phyloP scores from a whole-genome alignment of 2,797 vertebrate species.

The Anolis apletophallus region DNA sequence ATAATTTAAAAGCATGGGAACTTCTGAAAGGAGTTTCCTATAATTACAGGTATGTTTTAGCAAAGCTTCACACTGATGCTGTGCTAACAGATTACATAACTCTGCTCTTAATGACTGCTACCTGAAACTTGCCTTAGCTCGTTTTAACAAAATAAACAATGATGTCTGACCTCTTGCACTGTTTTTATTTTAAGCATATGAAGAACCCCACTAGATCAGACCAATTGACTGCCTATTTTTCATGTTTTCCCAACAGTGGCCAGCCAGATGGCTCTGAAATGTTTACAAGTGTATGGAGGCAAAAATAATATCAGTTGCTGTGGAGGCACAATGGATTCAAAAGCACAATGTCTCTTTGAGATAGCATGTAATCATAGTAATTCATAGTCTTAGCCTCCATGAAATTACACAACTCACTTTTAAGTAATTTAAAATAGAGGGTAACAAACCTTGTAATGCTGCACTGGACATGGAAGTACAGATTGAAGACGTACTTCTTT shows the following conservation, averaged over 20 bases:
- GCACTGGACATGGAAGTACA: neutral
- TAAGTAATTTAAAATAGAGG: neutral
- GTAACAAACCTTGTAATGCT: neutral
- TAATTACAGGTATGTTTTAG: neutral
- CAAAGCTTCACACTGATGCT: neutral
- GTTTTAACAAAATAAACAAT: slow-evolving; percentile 11
- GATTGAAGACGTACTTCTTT: neutral
- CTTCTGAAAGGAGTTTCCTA: neutral
- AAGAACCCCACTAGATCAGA: neutral
- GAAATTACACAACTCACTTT: neutral
- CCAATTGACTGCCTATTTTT: neutral
- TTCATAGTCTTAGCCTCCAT: neutral
- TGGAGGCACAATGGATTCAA: neutral
- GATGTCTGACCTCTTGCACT: neutral
- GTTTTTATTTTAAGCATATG: neutral
- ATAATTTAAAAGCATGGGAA: neutral
- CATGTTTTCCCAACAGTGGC: neutral
- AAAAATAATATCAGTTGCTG: neutral
- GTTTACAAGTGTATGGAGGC: neutral
- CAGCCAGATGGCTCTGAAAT: neutral
- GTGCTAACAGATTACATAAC: neutral
- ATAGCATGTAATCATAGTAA: neutral
- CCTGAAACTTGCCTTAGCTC: slow-evolving; percentile 12
- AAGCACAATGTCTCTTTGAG: neutral
- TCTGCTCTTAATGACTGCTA: neutral